A percentile compares a stretch with the other conserved stretches of the same genome.
Evolutionary conservation across 2,888 invertebrate genomes (phyloP).

Genomic region (Plagodis dolabraria): DNA sequence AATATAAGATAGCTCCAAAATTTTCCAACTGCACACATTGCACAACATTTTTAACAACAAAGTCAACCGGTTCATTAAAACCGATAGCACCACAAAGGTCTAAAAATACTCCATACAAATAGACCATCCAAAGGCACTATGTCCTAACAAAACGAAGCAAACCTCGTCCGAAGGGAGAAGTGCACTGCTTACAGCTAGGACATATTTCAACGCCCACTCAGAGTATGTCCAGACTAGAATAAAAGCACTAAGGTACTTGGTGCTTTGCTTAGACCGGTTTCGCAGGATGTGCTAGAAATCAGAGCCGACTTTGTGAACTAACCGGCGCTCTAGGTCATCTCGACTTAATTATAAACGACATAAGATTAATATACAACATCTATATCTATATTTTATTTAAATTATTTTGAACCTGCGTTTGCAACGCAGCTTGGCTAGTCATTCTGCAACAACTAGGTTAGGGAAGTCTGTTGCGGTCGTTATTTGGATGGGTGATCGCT

Average conservation of each 20-base stretch:
- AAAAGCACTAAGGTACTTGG: constrained; percentile 37
- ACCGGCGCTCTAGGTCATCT: constrained; percentile 57
- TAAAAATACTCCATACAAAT: not conserved
- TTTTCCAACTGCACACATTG: too few species aligned
- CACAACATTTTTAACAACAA: too few species aligned
- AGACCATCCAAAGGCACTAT: not conserved
- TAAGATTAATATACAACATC: not conserved
- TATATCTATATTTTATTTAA: too few species aligned
- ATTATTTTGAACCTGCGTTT: too few species aligned
- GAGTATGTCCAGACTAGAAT: constrained; percentile 39
- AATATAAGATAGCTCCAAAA: too few species aligned
- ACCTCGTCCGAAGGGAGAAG: constrained; percentile 22
- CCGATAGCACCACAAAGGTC: not conserved
- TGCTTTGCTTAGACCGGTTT: constrained; percentile 53
- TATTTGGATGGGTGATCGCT: too few species aligned
- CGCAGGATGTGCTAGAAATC: constrained; percentile 63
- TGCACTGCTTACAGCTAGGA: constrained; percentile 11
- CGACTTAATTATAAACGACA: constrained; percentile 15
- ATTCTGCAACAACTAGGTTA: too few species aligned
- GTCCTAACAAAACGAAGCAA: not conserved
- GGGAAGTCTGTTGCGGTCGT: too few species aligned
- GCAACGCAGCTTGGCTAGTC: too few species aligned
- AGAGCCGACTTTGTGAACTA: constrained; percentile 63
- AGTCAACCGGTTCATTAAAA: too few species aligned
- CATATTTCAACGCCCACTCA: constrained; percentile 51